These are phyloP conservation scores for Lapara coniferarum DNA, from an alignment of 2,888 invertebrate genomes.

Conservation along the genomic window DNA sequence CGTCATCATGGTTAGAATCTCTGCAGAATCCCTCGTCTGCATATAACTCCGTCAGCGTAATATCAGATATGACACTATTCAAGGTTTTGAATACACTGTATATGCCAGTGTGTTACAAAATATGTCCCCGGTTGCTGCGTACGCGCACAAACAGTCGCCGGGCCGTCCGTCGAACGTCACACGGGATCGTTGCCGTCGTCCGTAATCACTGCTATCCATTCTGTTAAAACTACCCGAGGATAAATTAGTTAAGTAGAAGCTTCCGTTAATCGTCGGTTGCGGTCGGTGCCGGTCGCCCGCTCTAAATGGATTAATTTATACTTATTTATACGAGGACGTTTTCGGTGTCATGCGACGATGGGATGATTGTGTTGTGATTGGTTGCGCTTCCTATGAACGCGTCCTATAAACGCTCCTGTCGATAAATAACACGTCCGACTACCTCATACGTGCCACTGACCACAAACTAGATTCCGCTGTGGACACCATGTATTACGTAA, in stretches of 20 bases:
- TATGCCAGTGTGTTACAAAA: constrained; percentile 13
- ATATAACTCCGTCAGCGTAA: too few species aligned
- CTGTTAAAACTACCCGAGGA: constrained; percentile 84
- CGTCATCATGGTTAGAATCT: too few species aligned
- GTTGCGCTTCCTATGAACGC: constrained; percentile 79
- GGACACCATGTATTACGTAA: constrained; percentile 23
- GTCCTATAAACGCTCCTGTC: constrained; percentile 67
- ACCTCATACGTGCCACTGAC: constrained; percentile 24
- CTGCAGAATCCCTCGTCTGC: too few species aligned
- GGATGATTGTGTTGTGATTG: constrained; percentile 83
- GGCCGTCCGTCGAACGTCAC: constrained; percentile 55
- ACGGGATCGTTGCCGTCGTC: constrained; percentile 64
- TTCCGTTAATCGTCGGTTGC: constrained; percentile 83
- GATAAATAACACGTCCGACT: constrained; percentile 28
- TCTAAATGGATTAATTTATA: constrained; percentile 85
- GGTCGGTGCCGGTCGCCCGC: constrained; percentile 75
- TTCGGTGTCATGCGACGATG: constrained; percentile 83
- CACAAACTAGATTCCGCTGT: constrained; percentile 23
- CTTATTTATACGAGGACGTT: constrained; percentile 82
- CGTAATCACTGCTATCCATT: constrained; percentile 85
- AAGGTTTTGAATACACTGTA: not conserved
- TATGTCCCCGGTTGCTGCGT: not conserved
- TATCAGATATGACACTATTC: too few species aligned
- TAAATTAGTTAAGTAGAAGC: constrained; percentile 85
- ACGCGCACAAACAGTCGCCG: constrained; percentile 9